Evolutionary conservation across 2,888 invertebrate genomes (phyloP), one percentile per base, ranked within the genome.

Genomic region (Fabriciana adippe): DNA sequence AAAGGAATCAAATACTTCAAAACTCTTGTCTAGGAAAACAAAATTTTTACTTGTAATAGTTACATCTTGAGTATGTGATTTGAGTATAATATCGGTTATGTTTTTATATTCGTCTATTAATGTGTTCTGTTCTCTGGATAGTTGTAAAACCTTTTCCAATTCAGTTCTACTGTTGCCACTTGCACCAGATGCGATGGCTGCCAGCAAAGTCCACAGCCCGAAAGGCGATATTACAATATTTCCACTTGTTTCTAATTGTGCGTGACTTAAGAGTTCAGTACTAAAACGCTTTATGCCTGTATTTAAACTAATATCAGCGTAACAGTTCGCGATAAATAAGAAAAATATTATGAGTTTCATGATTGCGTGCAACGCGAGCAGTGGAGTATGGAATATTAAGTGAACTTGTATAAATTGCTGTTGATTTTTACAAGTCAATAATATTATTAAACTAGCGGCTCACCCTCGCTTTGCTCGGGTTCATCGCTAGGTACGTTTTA

Each of bases 201-300:
- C 89, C 88, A 93, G 84, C 15, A 93, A 75, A 14, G 86, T 89
- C 93, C 93, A 93, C 75, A 93, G 88, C 73, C 93, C 92, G 66
- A 91, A 90, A 0, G 93, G 93, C 1, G 92, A 91, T 66, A 92
- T 86, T 66, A 92, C 92, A 1, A 91, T 86, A 73, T 92, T 92
- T 0, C 89, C 87, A 1, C 81, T 78, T 0, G 85, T 86, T 72
- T 89, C 85, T 16, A 77, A 71, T 16, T 88, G 88, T 2, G 92
- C 90, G 55, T 84, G 81, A 70, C 90, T 83, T 18, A 92, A 73
- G 0, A 92, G 71, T 73, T 90, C 91, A 6, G 91, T 81, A 70
- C 92, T 92, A 69, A 92, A 92, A 68, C 90, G 91, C 57, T 90
- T 81, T 14, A 89, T 85, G 67, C 90, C 77, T 26, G 84, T 87